Evolutionary conservation across 2,113 vertebrate genomes (phyloP).

Genomic region (Mungos mungo): DNA sequence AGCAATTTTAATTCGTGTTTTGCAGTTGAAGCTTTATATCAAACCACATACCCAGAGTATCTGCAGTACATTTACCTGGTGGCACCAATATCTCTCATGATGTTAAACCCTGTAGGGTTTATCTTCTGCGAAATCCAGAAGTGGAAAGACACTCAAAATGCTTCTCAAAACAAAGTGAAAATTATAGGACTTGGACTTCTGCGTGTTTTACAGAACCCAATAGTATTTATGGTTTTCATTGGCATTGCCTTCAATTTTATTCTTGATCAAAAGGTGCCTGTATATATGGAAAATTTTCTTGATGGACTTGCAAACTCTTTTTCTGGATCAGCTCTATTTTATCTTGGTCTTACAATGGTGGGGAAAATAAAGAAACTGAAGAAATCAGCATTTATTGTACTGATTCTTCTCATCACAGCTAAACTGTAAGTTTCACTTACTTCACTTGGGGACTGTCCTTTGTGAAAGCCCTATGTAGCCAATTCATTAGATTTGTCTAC

Average conservation of each 20-base stretch:
- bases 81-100: slow-evolving; percentile 96
- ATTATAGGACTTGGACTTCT: slow-evolving; percentile 91
- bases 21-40: slow-evolving; percentile 97
- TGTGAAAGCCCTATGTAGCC: slow-evolving; percentile 24
- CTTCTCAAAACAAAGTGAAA: slow-evolving; percentile 89
- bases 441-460: slow-evolving; percentile 23
- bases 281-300: slow-evolving; percentile 94
- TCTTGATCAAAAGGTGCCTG: slow-evolving; percentile 91
- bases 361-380: slow-evolving; percentile 94
- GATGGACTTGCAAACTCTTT: slow-evolving; percentile 97
- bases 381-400: slow-evolving; percentile 92
- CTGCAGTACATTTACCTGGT: slow-evolving; percentile 99
- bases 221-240: slow-evolving; percentile 97
- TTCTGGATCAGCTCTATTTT: slow-evolving; percentile 96
- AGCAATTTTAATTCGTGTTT: slow-evolving; percentile 77
- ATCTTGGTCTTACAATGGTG: slow-evolving; percentile 97
- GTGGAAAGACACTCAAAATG: slow-evolving; percentile 88
- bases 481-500: background rate
- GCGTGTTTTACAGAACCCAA: slow-evolving; percentile 95
- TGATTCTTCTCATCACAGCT: slow-evolving; percentile 96
- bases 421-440: slow-evolving; percentile 94
- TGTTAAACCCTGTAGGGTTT: slow-evolving; percentile 97
- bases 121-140: slow-evolving; percentile 98
- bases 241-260: slow-evolving; percentile 95
- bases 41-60: slow-evolving; percentile 95